phyloP scores from a whole-genome alignment of 2,888 invertebrate species.

The Cheilosia scutellata region DNA sequence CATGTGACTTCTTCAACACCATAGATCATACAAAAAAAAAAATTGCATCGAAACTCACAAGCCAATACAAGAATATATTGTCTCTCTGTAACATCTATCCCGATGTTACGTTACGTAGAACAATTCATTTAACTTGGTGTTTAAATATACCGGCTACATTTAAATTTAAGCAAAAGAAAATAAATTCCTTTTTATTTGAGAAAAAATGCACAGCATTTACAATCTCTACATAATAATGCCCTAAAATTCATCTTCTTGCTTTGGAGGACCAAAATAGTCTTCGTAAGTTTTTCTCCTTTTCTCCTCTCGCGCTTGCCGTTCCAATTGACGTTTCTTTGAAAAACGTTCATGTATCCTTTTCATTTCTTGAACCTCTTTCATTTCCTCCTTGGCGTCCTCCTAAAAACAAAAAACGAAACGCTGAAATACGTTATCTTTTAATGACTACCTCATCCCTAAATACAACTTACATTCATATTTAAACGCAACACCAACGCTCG shows the following conservation, averaged over 20 bases:
- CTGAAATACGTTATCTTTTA: neutral
- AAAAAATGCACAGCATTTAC: neutral
- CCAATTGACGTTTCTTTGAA: slow-evolving; percentile 87
- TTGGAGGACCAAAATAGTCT: slow-evolving; percentile 80
- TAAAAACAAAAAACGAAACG: slow-evolving; percentile 81
- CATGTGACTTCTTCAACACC: too few species aligned
- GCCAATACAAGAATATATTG: too few species aligned
- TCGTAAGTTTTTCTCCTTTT: slow-evolving; percentile 81
- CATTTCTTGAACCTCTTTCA: slow-evolving; percentile 96
- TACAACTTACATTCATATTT: slow-evolving; percentile 91
- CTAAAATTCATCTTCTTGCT: slow-evolving; percentile 46
- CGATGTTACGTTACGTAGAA: too few species aligned
- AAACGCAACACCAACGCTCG: slow-evolving; percentile 94
- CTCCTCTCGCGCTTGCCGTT: slow-evolving; percentile 81
- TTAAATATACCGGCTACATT: too few species aligned
- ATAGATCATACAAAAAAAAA: too few species aligned
- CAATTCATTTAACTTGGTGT: neutral
- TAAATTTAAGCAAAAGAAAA: neutral
- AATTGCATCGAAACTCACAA: too few species aligned
- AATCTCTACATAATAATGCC: neutral
- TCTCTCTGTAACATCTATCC: too few species aligned
- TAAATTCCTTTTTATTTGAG: neutral
- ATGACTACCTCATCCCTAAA: rapidly evolving
- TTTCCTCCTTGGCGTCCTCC: slow-evolving; percentile 97
- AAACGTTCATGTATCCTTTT: slow-evolving; percentile 93